phyloP scores from a whole-genome alignment of 2,797 vertebrate genomes.

The Onychomys leucogaster region DNA sequence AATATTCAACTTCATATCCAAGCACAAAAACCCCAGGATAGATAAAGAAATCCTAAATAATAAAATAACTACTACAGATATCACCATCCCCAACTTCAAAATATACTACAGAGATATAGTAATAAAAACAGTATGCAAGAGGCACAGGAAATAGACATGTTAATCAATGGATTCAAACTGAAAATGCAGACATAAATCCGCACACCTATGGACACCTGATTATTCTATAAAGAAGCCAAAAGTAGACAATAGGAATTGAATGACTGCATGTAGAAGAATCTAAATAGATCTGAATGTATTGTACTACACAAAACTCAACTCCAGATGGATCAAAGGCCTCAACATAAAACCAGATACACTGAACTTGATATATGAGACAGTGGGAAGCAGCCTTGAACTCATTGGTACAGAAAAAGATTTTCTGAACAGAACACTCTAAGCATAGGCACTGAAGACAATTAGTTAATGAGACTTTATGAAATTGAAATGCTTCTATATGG shows the following conservation, averaged over 20 bases:
- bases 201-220: neutral
- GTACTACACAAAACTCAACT: neutral
- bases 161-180: too few species aligned
- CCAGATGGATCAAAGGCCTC: neutral
- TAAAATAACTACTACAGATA: neutral
- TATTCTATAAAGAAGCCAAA: neutral
- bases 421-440: neutral
- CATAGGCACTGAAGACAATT: neutral
- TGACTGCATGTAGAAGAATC: neutral
- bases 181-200: neutral
- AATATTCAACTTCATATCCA: neutral
- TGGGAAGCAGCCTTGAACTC: neutral
- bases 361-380: neutral
- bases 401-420: neutral
- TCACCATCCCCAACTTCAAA: neutral
- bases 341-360: neutral
- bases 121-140: neutral
- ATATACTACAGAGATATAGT: neutral
- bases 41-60: neutral
- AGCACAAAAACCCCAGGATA: neutral
- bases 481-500: neutral
- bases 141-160: too few species aligned
- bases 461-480: neutral
- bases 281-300: neutral
- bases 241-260: neutral